Evolutionary conservation across 2,797 vertebrate genomes (phyloP).

Genomic region (Tokudaia muenninki): DNA sequence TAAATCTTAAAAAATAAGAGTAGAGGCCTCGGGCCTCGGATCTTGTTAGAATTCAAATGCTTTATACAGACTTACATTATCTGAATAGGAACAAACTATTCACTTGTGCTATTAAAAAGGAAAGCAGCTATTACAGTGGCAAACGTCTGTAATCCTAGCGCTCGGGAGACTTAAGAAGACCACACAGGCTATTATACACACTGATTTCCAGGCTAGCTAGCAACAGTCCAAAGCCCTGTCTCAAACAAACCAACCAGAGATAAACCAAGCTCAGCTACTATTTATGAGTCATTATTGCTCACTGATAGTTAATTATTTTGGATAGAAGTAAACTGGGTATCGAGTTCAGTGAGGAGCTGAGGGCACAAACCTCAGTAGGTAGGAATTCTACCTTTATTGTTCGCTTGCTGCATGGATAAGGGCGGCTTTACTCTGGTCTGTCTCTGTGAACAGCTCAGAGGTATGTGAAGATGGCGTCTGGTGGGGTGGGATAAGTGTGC

Average conservation of each 20-base stretch:
- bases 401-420: neutral
- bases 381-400: neutral
- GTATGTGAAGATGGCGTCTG: neutral
- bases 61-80: neutral
- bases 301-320: neutral
- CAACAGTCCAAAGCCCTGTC: neutral
- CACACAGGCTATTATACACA: neutral
- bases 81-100: neutral
- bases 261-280: neutral
- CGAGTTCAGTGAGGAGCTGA: neutral
- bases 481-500: neutral
- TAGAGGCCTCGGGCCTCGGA: neutral
- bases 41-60: neutral
- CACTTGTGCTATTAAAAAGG: neutral
- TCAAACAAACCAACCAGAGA: neutral
- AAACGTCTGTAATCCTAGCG: neutral
- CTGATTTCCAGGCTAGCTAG: neutral
- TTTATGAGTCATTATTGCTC: neutral
- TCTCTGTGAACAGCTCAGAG: neutral
- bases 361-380: neutral
- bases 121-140: neutral
- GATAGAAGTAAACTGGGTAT: neutral
- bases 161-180: neutral
- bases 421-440: neutral
- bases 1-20: neutral